Evolutionary conservation across 2,888 invertebrate genomes (phyloP).

Genomic region (Drosophila nr. medialis): DNA sequence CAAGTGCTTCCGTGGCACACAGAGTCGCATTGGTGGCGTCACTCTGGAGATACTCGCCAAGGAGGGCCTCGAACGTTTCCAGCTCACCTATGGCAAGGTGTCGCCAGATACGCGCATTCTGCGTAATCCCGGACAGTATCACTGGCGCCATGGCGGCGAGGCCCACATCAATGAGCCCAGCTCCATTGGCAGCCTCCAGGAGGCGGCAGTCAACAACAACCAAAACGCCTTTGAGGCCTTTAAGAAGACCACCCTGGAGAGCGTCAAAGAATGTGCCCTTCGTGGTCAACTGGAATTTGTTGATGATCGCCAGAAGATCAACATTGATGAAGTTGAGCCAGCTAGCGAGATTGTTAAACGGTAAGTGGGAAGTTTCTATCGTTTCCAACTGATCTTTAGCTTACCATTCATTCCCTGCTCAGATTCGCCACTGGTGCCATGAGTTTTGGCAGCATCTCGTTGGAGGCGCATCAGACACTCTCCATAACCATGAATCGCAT

Average conservation of each 20-base stretch:
- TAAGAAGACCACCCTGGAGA: slow-evolving; percentile 94
- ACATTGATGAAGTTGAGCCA: slow-evolving; percentile 95
- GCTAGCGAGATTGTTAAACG: slow-evolving; percentile 98
- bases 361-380: slow-evolving; percentile 86
- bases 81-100: slow-evolving; percentile 88
- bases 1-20: slow-evolving; percentile 94
- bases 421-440: slow-evolving; percentile 91
- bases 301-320: slow-evolving; percentile 90
- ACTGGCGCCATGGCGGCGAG: slow-evolving; percentile 99
- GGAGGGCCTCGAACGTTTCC: slow-evolving; percentile 93
- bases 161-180: slow-evolving; percentile 98
- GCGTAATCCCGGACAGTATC: slow-evolving; percentile 96
- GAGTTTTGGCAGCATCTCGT: slow-evolving; percentile 98
- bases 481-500: slow-evolving; percentile 99
- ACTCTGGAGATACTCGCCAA: slow-evolving; percentile 94
- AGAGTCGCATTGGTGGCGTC: slow-evolving; percentile 93
- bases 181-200: slow-evolving; percentile 90
- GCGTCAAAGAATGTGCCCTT: slow-evolving; percentile 93
- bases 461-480: slow-evolving; percentile 97
- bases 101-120: slow-evolving; percentile 88
- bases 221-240: slow-evolving; percentile 93
- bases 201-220: slow-evolving; percentile 94
- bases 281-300: slow-evolving; percentile 97
- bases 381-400: background rate
- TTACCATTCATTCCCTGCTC: background rate